Evolutionary conservation across 2,797 vertebrate species (phyloP).

Genomic region (Tachyglossus aculeatus): DNA sequence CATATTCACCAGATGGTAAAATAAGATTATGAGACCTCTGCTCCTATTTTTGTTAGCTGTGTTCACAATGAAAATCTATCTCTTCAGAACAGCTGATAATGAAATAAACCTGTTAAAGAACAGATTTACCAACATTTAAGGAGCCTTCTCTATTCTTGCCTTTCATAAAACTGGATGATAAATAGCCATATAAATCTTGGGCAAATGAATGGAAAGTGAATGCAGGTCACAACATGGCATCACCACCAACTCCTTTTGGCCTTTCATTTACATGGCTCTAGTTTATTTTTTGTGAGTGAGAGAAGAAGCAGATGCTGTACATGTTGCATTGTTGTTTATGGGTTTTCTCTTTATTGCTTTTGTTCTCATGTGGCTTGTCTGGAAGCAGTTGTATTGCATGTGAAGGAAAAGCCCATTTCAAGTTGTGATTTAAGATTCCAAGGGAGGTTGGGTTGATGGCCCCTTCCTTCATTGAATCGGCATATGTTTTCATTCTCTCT

Average conservation of each 20-base stretch:
- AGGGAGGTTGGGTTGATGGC: constrained; percentile 3
- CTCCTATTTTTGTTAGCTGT: constrained; percentile 6
- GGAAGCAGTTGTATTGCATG: background rate
- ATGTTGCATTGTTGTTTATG: background rate
- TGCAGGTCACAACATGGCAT: background rate
- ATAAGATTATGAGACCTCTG: background rate
- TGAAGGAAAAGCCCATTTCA: constrained; percentile 7
- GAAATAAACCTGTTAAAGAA: constrained; percentile 5
- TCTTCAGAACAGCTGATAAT: background rate
- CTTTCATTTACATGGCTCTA: constrained; percentile 5
- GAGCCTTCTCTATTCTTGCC: background rate
- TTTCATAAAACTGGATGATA: constrained; percentile 14
- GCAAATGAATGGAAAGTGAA: constrained; percentile 16
- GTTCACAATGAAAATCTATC: background rate
- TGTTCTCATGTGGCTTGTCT: background rate
- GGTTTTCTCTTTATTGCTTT: background rate
- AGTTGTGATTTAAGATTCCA: constrained; percentile 5
- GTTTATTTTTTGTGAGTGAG: constrained; percentile 5
- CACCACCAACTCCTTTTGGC: background rate
- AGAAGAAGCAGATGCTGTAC: background rate
- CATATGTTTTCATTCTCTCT: no score
- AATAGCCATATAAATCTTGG: background rate
- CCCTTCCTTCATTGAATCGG: no score
- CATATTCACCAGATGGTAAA: constrained; percentile 18
- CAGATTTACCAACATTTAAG: background rate